These are phyloP conservation scores for Geococcyx californianus DNA, from an alignment of 2,113 vertebrate species.

Conservation along the genomic window DNA sequence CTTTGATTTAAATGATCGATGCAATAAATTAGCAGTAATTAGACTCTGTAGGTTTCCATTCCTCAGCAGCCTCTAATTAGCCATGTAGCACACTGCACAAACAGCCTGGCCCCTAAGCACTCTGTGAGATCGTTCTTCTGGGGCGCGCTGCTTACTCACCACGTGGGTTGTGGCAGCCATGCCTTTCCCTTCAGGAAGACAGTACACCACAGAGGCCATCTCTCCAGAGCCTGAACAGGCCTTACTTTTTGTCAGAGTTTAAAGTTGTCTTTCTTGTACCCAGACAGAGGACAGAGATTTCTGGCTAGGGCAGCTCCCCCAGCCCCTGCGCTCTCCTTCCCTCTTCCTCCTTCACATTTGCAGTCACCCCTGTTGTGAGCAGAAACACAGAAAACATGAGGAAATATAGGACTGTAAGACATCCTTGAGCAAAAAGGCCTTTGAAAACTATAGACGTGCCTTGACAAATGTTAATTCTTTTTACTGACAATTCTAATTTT, in stretches of 20 bases:
- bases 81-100: rapidly evolving
- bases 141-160: rapidly evolving
- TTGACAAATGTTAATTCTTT: background rate
- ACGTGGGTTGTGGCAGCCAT: rapidly evolving
- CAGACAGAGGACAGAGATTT: rapidly evolving
- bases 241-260: background rate
- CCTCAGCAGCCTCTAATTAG: background rate
- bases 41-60: background rate
- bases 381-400: background rate
- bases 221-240: background rate
- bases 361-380: background rate
- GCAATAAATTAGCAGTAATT: background rate
- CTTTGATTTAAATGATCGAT: background rate
- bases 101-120: rapidly evolving
- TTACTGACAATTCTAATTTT: background rate
- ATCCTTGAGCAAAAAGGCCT: background rate
- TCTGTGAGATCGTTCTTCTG: rapidly evolving
- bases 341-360: background rate
- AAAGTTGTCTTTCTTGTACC: no score
- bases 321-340: background rate
- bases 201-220: rapidly evolving
- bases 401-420: background rate
- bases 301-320: rapidly evolving
- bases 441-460: background rate
- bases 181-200: background rate